Evolutionary conservation across 2,888 invertebrate genomes (phyloP).

Genomic region (Drosophila austrosaltans): DNA sequence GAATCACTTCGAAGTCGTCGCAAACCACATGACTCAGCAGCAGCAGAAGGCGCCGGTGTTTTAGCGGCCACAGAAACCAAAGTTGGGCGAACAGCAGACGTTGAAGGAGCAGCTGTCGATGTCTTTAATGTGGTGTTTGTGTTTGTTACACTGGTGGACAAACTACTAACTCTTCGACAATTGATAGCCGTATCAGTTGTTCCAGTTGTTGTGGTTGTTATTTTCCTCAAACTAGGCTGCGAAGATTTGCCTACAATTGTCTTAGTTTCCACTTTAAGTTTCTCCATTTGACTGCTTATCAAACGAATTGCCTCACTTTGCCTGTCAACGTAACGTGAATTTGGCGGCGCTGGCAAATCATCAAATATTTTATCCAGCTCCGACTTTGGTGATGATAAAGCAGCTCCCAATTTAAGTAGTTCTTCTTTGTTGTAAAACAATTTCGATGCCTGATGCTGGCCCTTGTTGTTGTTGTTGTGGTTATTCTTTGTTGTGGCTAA

Average conservation of each 20-base stretch:
- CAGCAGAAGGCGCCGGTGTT: background rate
- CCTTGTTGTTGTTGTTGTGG: background rate
- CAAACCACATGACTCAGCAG: too few species aligned
- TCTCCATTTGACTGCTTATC: conserved; percentile 31
- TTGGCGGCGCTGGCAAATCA: conserved; percentile 60
- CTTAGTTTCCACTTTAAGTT: conserved; percentile 27
- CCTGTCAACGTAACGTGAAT: conserved; percentile 26
- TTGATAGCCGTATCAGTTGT: background rate
- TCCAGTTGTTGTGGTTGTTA: too few species aligned
- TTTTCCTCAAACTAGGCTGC: background rate
- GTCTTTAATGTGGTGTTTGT: too few species aligned
- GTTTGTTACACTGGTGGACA: too few species aligned
- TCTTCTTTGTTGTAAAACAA: conserved; percentile 42
- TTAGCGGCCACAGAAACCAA: background rate
- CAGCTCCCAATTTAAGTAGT: conserved; percentile 28
- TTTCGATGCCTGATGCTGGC: conserved; percentile 23
- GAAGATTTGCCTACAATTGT: background rate
- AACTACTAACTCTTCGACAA: background rate
- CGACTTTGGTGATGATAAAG: conserved; percentile 17
- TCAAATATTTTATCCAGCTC: conserved; percentile 59
- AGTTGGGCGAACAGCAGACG: background rate
- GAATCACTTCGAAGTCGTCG: background rate
- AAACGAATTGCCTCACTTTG: conserved; percentile 25
- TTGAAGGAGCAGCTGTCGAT: background rate
- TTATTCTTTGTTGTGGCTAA: conserved; percentile 14